Base-by-base conservation (phyloP, 1,140 invertebrate genomes). In the Dermatophagoides farinae region DNA sequence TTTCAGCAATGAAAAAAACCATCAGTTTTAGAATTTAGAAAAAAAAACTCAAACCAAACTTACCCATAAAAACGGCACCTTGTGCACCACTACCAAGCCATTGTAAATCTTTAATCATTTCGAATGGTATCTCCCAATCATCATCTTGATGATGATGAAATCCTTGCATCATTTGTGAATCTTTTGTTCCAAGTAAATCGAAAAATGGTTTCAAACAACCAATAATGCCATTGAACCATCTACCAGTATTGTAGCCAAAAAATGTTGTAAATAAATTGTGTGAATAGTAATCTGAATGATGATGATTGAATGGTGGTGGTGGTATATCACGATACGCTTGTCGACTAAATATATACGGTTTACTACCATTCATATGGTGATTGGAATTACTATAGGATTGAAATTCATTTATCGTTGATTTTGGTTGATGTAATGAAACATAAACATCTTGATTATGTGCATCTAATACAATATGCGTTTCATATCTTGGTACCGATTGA, bases 61-160 rank as follows among this genome's bases (percentile, higher is more conserved):
- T 84, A 0, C 91, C 92, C 51, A 84, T 82, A 71, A 95, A 97
- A 1, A 97, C 93, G 0, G 88, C 86, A 18, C 93, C 93, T 72
- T 97, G 92, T 18, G 91, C 90, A 23, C 93, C 93, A 62, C 86
- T 88, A 5, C 92, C 92, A 1, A 97, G 72, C 83, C 89, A 97
- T 64, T 88, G 80, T 14, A 96, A 74, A 65, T 96, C 85, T 50
- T 83, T 85, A 59, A 97, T 90, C 11, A 80, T 78, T 71, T 96
- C 89, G 71, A 95, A 93, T 0, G 87, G 83, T 65, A 96, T 90
- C 72, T 96, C 89, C 90, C 90, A 97, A 65, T 86, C 79, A 73
- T 90, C 66, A 44, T 18, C 46, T n/a, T n/a, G n/a, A 46, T 61
- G 40, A 20, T 64, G 47, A 31, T 62, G 50, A n/a, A 23, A 51